Conservation (phyloP, 1,140 invertebrate genomes). For the Pygmarrhopalites habei region DNA sequence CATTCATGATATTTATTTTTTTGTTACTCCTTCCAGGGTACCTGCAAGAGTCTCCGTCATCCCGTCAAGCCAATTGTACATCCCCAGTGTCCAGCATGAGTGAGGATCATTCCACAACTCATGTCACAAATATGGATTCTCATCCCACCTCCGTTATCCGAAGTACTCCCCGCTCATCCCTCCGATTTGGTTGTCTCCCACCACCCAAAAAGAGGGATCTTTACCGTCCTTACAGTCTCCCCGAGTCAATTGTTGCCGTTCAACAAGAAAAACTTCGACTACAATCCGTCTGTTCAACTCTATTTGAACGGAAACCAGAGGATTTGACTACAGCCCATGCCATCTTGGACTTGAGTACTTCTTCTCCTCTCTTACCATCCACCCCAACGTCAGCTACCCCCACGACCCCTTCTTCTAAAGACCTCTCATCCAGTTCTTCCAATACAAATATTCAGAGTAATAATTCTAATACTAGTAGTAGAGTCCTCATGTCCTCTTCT, state of each 20-base stretch:
- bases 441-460: neutral
- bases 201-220: constrained; percentile 38
- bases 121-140: constrained; percentile 34
- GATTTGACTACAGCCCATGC: constrained; percentile 62
- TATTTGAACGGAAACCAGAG: constrained; percentile 37
- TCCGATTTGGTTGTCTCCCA: constrained; percentile 28
- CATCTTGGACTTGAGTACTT: constrained; percentile 75
- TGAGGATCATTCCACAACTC: neutral
- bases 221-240: constrained; percentile 37
- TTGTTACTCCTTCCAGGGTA: constrained; percentile 35
- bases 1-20: too few species aligned
- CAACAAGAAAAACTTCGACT: constrained; percentile 36
- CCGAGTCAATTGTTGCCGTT: constrained; percentile 37
- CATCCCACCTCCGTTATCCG: constrained; percentile 29
- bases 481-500: too few species aligned
- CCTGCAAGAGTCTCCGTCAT: constrained; percentile 37
- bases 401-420: constrained; percentile 40
- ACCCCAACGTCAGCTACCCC: constrained; percentile 45
- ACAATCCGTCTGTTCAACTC: constrained; percentile 32
- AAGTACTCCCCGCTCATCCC: constrained; percentile 10
- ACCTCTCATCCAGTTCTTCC: constrained; percentile 39
- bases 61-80: constrained; percentile 5
- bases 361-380: constrained; percentile 62
- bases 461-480: neutral
- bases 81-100: constrained; percentile 19